Evolutionary conservation across 2,888 invertebrate species (phyloP).

Genomic region (Meta bourneti): DNA sequence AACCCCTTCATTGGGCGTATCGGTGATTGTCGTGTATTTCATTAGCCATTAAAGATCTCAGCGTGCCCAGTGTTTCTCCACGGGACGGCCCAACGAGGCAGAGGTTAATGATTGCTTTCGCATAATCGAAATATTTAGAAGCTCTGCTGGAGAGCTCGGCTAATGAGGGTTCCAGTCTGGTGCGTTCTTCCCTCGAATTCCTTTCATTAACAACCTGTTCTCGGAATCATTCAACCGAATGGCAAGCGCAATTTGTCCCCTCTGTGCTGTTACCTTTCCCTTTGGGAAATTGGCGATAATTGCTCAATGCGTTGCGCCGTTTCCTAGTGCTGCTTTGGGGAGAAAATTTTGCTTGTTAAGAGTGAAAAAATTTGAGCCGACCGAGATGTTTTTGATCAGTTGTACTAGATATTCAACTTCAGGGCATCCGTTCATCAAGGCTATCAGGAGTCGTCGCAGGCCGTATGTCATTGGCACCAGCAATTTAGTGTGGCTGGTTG

Average conservation of each 20-base stretch:
- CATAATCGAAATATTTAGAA: constrained; percentile 57
- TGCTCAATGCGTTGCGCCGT: neutral
- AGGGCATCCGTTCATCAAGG: neutral
- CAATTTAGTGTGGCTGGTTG: too few species aligned
- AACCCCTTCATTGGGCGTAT: neutral
- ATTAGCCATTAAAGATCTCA: neutral
- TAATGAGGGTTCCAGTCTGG: constrained; percentile 63
- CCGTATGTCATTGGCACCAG: neutral
- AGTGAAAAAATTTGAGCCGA: neutral
- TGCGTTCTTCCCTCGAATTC: constrained; percentile 44
- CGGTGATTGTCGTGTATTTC: neutral
- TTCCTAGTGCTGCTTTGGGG: neutral
- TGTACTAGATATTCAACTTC: neutral
- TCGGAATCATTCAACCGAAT: constrained; percentile 55
- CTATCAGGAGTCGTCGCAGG: neutral
- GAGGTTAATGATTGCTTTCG: constrained; percentile 60
- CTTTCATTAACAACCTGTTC: constrained; percentile 69
- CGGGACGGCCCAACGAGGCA: constrained; percentile 15
- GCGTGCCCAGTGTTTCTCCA: constrained; percentile 18
- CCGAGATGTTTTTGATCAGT: neutral
- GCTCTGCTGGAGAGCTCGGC: constrained; percentile 46
- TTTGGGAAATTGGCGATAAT: constrained; percentile 21
- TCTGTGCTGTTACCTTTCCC: constrained; percentile 12
- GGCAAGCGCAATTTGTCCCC: constrained; percentile 20
- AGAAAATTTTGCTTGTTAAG: too few species aligned